These are phyloP conservation scores for Drosophila nigromelanica DNA, from an alignment of 1,140 invertebrate species.

Conservation along the genomic window DNA sequence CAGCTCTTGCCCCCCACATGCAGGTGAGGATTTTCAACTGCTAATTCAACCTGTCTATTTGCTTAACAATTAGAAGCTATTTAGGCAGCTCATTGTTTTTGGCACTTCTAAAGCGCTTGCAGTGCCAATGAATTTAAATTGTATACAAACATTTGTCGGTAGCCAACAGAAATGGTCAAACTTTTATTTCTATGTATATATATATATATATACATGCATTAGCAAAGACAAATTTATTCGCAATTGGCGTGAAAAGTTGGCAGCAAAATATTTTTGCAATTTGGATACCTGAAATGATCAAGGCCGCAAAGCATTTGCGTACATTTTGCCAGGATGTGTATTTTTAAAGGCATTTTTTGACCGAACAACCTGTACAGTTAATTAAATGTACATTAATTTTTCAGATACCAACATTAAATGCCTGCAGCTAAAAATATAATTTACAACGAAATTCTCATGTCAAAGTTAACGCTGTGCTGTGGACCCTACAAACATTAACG, in stretches of 20 bases:
- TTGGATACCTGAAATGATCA: constrained; percentile 56
- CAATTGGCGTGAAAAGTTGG: constrained; percentile 67
- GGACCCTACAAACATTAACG: constrained; percentile 45
- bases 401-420: constrained; percentile 25
- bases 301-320: constrained; percentile 33
- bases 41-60: constrained; percentile 61
- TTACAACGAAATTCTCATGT: constrained; percentile 53
- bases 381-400: constrained; percentile 67
- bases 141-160: constrained; percentile 71
- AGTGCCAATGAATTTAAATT: constrained; percentile 74
- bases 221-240: constrained; percentile 25
- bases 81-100: constrained; percentile 71
- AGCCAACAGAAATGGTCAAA: constrained; percentile 25
- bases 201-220: background rate
- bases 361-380: constrained; percentile 29
- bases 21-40: constrained; percentile 13
- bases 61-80: constrained; percentile 79
- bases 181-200: constrained; percentile 3
- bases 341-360: background rate
- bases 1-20: background rate
- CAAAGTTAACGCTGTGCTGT: constrained; percentile 55
- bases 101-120: constrained; percentile 48
- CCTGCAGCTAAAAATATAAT: constrained; percentile 39
- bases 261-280: constrained; percentile 48
- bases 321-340: constrained; percentile 18